Base-by-base conservation (phyloP, 2,797 vertebrate genomes). In the Microhierax caerulescens region DNA sequence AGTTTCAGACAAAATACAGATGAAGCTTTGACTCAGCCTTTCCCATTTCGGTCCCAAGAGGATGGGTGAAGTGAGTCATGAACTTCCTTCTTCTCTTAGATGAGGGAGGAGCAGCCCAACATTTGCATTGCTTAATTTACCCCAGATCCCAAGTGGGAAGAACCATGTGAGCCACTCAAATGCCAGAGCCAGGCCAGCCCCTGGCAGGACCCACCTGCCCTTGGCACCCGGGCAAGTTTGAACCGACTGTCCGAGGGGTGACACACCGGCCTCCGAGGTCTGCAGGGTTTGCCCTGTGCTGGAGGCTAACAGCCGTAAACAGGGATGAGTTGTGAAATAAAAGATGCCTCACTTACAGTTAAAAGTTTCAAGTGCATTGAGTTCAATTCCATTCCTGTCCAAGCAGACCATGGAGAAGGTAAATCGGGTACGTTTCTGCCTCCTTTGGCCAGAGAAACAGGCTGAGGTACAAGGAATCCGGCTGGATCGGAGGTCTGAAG, bases 191-290 rank as follows among this genome's bases (percentile, higher is more conserved):
- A 36, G 56, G 32, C 43, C 74, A 56, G 43, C 10, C 39, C 36
- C 39, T 0, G 4, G 51, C n/a, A 24, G 54, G 45, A 69, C 18
- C 7, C 3, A 0, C 39, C 41, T 72, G 41, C 27, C 57, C 47
- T 36, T 4, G 1, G 70, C 59, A 43, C 39, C 43, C 2, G 1
- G 53, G 16, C 39, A 72, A 81, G 30, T 36, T 45, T 36, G 75
- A 47, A 14, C 27, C 1, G 2, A 8, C 36, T 34, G 25, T 11
- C 51, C 3, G 0, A 57, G 47, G 30, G 57, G 28, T 77, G 82
- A 65, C 45, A 34, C 30, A 20, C 4, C 0, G 0, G 50, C 22
- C 10, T 21, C 39, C 0, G 2, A 54, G 20, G 21, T 13, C 69
- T 75, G 18, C 20, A 21, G 63, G 53, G 13, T 59, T 70, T 56